Evolutionary conservation across 1,140 invertebrate genomes (phyloP).

Genomic region (Megathymus violae): DNA sequence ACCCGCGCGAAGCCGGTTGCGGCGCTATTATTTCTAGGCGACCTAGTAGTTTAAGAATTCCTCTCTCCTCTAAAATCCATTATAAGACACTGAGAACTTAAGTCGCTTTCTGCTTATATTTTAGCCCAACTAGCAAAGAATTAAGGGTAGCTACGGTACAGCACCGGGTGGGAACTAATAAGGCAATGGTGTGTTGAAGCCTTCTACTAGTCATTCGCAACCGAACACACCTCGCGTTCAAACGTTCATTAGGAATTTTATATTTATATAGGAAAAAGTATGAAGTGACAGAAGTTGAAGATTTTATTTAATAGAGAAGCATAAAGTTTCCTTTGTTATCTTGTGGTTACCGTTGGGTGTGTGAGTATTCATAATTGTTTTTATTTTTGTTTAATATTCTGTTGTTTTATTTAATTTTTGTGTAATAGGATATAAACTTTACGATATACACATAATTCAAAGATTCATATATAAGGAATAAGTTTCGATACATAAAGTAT

Average conservation of each 20-base stretch:
- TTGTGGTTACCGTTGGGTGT: neutral
- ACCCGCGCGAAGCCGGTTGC: too few species aligned
- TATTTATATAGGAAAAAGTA: slow-evolving; percentile 4
- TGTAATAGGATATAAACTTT: neutral
- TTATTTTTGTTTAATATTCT: neutral
- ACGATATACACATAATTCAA: too few species aligned
- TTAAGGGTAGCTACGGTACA: slow-evolving; percentile 45
- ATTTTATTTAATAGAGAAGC: neutral
- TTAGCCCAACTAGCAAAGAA: slow-evolving; percentile 36
- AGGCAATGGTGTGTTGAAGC: slow-evolving; percentile 48
- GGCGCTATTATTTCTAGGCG: too few species aligned
- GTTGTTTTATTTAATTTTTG: neutral
- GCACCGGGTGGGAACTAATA: slow-evolving; percentile 52
- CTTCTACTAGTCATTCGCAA: slow-evolving; percentile 58
- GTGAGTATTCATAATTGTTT: neutral
- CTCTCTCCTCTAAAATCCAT: too few species aligned
- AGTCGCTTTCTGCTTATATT: slow-evolving; percentile 41
- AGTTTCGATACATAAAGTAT: too few species aligned
- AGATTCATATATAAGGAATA: too few species aligned
- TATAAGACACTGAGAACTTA: slow-evolving; percentile 4
- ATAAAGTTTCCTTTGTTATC: neutral
- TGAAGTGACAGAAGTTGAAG: neutral
- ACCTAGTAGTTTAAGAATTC: too few species aligned
- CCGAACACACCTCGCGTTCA: slow-evolving; percentile 50
- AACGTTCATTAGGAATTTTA: slow-evolving; percentile 52